A percentile compares a stretch with the other conserved stretches of the same genome.
Evolutionary conservation across 2,113 vertebrate genomes (phyloP).

Genomic region (Callocephalon fimbriatum): DNA sequence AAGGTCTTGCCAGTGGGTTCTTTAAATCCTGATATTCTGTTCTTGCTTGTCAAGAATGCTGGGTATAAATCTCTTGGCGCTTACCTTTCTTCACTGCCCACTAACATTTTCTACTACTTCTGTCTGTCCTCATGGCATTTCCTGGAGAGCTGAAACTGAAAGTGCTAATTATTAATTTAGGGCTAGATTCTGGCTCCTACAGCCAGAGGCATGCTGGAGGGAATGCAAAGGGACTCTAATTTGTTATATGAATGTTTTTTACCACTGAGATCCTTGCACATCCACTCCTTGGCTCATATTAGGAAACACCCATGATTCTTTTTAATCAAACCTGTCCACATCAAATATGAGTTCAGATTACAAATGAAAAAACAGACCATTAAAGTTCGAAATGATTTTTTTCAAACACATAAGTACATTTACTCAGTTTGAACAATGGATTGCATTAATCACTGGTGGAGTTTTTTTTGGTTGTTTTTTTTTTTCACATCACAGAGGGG

Average conservation of each 20-base stretch:
- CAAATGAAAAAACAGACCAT: background rate
- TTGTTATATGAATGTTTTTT: slow-evolving; percentile 16
- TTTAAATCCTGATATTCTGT: slow-evolving; percentile 48
- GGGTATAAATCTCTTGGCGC: slow-evolving; percentile 46
- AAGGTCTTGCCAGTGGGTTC: slow-evolving; percentile 53
- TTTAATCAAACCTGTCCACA: background rate
- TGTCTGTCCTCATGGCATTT: slow-evolving; percentile 55
- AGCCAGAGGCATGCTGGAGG: slow-evolving; percentile 70
- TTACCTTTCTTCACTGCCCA: slow-evolving; percentile 31
- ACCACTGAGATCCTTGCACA: background rate
- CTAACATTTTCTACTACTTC: slow-evolving; percentile 38
- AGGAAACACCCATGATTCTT: background rate
- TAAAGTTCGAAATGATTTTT: background rate
- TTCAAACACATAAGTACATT: background rate
- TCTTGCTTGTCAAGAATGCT: slow-evolving; percentile 46
- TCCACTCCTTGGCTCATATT: background rate
- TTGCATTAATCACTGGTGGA: background rate
- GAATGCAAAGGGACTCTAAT: slow-evolving; percentile 48
- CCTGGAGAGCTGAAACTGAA: slow-evolving; percentile 25
- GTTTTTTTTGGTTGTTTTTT: background rate
- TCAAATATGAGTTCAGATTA: background rate
- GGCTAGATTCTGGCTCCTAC: slow-evolving; percentile 59
- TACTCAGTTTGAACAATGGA: background rate
- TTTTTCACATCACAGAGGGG: background rate
- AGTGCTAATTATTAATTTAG: slow-evolving; percentile 73